These are phyloP conservation scores for Caranx melampygus DNA, from an alignment of 2,113 vertebrate genomes.

Conservation along the genomic window DNA sequence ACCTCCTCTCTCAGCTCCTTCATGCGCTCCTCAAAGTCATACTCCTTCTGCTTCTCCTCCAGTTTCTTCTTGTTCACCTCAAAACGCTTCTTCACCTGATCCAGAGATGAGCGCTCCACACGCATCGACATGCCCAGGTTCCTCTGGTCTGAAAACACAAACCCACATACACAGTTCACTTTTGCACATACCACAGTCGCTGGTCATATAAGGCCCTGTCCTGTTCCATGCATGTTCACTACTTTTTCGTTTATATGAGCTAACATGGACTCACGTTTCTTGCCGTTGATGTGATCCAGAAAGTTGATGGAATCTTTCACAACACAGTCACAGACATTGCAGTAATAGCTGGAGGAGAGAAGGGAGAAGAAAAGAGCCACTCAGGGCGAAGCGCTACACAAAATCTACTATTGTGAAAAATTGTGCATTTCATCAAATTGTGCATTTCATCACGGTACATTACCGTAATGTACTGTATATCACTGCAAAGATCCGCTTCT, in stretches of 20 bases:
- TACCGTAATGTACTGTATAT: too few relatives aligned
- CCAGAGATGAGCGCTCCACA: conserved; percentile 95
- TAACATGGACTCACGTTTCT: conserved; percentile 91
- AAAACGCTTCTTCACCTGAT: conserved; percentile 98
- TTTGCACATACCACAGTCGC: too few relatives aligned
- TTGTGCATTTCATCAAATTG: too few relatives aligned
- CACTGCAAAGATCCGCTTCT: too few relatives aligned
- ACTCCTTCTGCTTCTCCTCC: conserved; percentile 99
- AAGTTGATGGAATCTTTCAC: conserved; percentile 99
- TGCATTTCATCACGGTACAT: too few relatives aligned
- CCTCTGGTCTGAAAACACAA: conserved; percentile 89
- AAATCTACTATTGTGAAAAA: background rate
- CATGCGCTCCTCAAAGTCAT: conserved; percentile 98
- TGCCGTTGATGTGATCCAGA: conserved; percentile 98
- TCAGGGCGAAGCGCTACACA: background rate
- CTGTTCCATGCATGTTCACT: too few relatives aligned
- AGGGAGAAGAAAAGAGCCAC: conserved; percentile 4
- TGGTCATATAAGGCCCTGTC: too few relatives aligned
- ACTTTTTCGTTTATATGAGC: too few relatives aligned
- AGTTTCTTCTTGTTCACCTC: conserved; percentile 98
- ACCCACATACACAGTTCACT: background rate
- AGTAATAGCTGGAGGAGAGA: conserved; percentile 89
- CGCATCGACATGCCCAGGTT: conserved; percentile 99
- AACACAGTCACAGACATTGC: conserved; percentile 99
- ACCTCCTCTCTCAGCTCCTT: conserved; percentile 98